Base-by-base conservation (phyloP, 2,113 vertebrate species). In the Atractosteus spatula region DNA sequence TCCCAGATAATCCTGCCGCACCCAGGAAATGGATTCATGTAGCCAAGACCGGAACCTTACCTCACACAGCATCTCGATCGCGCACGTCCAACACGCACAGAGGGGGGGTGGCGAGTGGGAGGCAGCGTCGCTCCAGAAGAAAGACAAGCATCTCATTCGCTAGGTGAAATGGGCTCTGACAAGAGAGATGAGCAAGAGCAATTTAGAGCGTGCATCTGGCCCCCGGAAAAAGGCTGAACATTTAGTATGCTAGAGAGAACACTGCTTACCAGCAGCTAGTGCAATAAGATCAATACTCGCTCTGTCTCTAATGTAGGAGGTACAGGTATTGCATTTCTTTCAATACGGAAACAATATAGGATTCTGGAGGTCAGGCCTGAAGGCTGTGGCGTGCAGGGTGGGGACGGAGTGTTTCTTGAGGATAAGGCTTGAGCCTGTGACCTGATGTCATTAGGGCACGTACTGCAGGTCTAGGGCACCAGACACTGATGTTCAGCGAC, bases 281-380 rank as follows among this genome's bases (percentile, higher is more conserved):
- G 77, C 68, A 70, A 65, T 70, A 76, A 76, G 77, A 82, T 80
- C 81, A 76, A 82, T 80, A 74, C 54, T 43, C 66, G 70, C 41
- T 71, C 77, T 72, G 75, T 80, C 73, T 70, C 65, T 71, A 62
- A 67, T 66, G 66, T 47, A 74, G 56, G 65, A 75, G 73, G 66
- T 77, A 55, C 62, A 75, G 69, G 73, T 71, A 72, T 75, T 72
- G 69, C 63, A 65, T 75, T 66, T 81, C 74, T 64, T 62, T 76
- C 43, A 11, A 41, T 73, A 55, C 41, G 62, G 16, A 45, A 47
- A 54, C 4, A 68, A 8, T 8, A 55, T 8, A 11, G 66, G 47
- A 45, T 11, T 47, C 13, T n/a, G 8, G 66, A 29, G 66, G n/a
- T 41, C 54, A 3, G 29, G 66, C 1, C 66, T 68, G 66, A 68